phyloP scores from a whole-genome alignment of 2,888 invertebrate species.

The Clivina fossor region DNA sequence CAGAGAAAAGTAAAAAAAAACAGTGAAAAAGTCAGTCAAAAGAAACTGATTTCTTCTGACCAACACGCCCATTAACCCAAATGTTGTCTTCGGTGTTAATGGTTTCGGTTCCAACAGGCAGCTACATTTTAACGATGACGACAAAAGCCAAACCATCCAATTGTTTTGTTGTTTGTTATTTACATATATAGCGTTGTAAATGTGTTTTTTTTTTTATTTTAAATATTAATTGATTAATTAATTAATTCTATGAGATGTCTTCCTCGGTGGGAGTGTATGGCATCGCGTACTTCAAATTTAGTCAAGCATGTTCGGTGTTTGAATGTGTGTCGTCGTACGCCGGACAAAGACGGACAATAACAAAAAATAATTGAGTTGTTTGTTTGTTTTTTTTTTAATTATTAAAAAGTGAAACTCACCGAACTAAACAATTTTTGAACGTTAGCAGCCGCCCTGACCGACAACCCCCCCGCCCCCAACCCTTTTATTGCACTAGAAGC shows the following conservation, averaged over 20 bases:
- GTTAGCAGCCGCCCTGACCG: not conserved
- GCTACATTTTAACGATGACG: slow-evolving; percentile 13
- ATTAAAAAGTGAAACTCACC: too few species aligned
- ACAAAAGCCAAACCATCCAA: slow-evolving; percentile 13
- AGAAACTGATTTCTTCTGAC: too few species aligned
- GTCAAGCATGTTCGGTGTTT: slow-evolving; percentile 13
- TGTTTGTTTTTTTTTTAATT: slow-evolving; percentile 12
- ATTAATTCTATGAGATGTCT: slow-evolving; percentile 26
- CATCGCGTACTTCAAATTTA: slow-evolving; percentile 27
- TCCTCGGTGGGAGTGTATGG: slow-evolving; percentile 26
- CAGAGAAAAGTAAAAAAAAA: too few species aligned
- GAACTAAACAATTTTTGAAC: too few species aligned
- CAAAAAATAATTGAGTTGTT: too few species aligned
- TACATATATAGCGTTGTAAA: slow-evolving; percentile 26
- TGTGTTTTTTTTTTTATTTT: slow-evolving; percentile 27
- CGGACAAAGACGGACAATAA: slow-evolving; percentile 6
- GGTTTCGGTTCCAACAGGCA: slow-evolving; percentile 26
- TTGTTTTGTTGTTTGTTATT: slow-evolving; percentile 29
- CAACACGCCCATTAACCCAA: not conserved
- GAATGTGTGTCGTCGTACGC: too few species aligned
- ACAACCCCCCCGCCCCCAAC: not conserved
- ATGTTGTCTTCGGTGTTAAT: slow-evolving; percentile 24
- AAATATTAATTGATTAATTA: slow-evolving; percentile 14
- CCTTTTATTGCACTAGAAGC: too few species aligned
- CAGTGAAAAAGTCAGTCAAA: too few species aligned